phyloP scores from a whole-genome alignment of 1,140 invertebrate species.

The Mesaphorura yosii region DNA sequence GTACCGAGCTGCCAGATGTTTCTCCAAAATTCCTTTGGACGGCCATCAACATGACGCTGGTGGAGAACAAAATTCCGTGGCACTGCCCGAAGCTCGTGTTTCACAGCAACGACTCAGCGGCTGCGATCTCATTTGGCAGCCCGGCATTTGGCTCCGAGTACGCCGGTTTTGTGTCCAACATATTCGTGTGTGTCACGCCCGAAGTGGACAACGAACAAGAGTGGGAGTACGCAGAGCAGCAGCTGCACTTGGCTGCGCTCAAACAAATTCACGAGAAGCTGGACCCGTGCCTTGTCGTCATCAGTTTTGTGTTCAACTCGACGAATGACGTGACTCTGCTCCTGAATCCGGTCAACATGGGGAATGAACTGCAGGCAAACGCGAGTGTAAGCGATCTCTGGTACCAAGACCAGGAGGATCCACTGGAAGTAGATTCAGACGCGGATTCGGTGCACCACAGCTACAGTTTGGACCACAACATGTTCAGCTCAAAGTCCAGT shows the following conservation, averaged over 20 bases:
- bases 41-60: background rate
- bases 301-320: constrained; percentile 1
- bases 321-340: background rate
- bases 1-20: background rate
- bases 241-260: background rate
- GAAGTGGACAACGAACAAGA: background rate
- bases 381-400: no score
- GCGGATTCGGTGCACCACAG: no score
- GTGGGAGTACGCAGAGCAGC: constrained; percentile 2
- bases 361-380: no score
- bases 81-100: constrained; percentile 2
- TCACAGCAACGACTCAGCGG: background rate
- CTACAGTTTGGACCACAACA: background rate
- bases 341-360: background rate
- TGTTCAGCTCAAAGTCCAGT: no score
- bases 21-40: background rate
- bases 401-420: no score
- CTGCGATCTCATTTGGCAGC: no score
- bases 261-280: background rate
- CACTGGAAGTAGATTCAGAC: no score
- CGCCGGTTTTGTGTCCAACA: background rate
- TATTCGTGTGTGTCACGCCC: background rate
- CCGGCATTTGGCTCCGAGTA: no score
- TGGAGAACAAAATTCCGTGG: background rate
- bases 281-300: constrained; percentile 2